phyloP scores from a whole-genome alignment of 2,113 vertebrate genomes.

The Acanthochromis polyacanthus region DNA sequence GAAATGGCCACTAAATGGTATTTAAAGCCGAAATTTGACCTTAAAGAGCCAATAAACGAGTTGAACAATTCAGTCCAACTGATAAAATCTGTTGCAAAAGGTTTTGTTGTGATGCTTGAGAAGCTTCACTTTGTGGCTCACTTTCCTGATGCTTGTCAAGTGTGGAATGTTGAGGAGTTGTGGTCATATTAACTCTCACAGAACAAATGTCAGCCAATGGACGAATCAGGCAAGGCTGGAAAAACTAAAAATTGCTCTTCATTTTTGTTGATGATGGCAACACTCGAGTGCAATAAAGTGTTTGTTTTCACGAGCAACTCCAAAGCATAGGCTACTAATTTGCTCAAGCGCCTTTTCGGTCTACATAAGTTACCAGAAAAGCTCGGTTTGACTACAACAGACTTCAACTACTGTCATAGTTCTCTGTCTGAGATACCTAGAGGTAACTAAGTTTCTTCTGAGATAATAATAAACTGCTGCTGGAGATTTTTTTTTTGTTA shows the following conservation, averaged over 20 bases:
- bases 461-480: slow-evolving; percentile 17
- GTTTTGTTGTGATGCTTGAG: not conserved
- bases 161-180: not conserved
- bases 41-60: not conserved
- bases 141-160: not conserved
- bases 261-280: slow-evolving; percentile 19
- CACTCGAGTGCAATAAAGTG: slow-evolving; percentile 13
- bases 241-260: not conserved
- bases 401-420: not conserved
- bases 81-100: too few species aligned
- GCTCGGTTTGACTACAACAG: not conserved
- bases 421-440: not conserved
- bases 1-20: not conserved
- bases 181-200: slow-evolving; percentile 2
- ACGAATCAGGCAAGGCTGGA: not conserved
- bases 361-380: slow-evolving; percentile 22
- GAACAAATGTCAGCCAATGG: not conserved
- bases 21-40: not conserved
- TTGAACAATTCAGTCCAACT: too few species aligned
- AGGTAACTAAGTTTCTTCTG: not conserved
- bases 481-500: slow-evolving; percentile 14
- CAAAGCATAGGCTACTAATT: slow-evolving; percentile 8
- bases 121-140: not conserved
- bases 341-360: not conserved
- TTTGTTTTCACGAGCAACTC: slow-evolving; percentile 11